Evolutionary conservation across 2,888 invertebrate species (phyloP).

Genomic region (Caenorhabditis zanzibari): DNA sequence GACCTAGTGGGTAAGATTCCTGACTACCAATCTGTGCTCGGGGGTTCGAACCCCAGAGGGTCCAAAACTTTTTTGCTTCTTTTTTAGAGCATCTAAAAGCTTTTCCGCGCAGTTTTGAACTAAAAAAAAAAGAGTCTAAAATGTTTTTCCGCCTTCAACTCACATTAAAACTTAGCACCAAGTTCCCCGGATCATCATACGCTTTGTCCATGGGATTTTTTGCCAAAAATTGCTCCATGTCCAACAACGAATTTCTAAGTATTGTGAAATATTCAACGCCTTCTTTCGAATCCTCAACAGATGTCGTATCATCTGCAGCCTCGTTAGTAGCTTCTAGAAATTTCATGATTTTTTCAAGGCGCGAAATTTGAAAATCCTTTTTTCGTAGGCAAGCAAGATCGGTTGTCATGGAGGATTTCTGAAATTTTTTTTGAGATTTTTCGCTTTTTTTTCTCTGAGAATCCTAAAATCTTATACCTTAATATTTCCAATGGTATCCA

Average conservation of each 20-base stretch:
- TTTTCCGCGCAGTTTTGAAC: no score
- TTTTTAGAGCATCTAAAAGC: no score
- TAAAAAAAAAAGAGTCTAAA: background rate
- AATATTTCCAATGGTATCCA: no score
- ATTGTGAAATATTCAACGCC: background rate
- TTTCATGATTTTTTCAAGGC: background rate
- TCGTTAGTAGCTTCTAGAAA: background rate
- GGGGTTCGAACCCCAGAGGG: no score
- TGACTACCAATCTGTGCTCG: no score
- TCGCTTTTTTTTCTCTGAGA: no score
- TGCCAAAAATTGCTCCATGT: background rate
- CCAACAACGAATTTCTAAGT: background rate
- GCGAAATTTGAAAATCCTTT: background rate
- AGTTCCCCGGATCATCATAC: no score
- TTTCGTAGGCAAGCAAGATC: background rate
- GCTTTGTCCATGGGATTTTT: background rate
- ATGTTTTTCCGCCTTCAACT: no score
- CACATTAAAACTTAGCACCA: no score
- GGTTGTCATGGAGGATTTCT: background rate
- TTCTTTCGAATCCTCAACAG: background rate
- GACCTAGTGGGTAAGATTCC: no score
- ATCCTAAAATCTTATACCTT: background rate
- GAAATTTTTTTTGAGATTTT: no score
- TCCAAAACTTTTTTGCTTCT: no score
- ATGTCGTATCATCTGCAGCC: background rate